A percentile compares a stretch with the other conserved stretches of the same genome.
Evolutionary conservation across 2,113 vertebrate species (phyloP).

Genomic region (Stictonetta naevosa): DNA sequence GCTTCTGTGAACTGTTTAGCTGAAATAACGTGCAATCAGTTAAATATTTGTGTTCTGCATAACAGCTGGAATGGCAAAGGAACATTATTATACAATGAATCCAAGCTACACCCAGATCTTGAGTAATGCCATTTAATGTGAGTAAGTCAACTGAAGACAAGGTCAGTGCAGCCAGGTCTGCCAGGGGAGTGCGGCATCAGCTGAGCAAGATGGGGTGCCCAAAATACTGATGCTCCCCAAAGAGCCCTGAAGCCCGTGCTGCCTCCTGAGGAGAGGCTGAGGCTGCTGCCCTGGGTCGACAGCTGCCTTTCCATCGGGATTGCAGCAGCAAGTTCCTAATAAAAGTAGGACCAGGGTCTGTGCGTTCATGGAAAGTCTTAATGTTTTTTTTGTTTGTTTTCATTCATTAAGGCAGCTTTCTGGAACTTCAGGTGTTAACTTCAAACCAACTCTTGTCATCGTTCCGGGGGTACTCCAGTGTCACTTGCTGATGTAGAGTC

Average conservation of each 20-base stretch:
- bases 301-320: not conserved
- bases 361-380: not conserved
- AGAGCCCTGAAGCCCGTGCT: not conserved
- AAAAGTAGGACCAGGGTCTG: not conserved
- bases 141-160: not conserved
- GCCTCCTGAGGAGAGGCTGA: not conserved
- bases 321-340: not conserved
- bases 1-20: not conserved
- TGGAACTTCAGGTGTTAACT: not conserved
- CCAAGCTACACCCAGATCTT: not conserved
- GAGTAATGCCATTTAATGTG: not conserved
- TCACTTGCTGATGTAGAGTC: not conserved
- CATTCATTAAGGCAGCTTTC: not conserved
- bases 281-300: not conserved
- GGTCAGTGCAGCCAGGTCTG: not conserved
- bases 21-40: not conserved
- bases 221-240: not conserved
- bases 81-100: not conserved
- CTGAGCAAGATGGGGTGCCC: not conserved
- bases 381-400: not conserved
- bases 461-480: not conserved
- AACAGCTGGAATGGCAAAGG: not conserved
- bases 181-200: not conserved
- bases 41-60: not conserved
- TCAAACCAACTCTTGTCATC: not conserved